These are phyloP conservation scores for Tortricodes alternella DNA, from an alignment of 2,888 invertebrate species.

Conservation along the genomic window DNA sequence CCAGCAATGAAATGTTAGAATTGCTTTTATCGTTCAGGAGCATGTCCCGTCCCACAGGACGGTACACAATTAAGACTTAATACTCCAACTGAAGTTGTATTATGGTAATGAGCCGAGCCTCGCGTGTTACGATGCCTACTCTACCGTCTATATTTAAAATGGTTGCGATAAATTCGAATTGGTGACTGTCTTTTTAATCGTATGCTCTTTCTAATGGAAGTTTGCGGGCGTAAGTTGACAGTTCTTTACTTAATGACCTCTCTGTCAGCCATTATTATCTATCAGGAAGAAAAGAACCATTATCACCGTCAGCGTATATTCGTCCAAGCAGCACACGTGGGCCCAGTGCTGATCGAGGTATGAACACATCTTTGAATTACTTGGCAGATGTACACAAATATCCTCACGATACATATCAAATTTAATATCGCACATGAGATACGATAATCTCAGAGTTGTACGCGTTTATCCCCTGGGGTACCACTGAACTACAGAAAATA, in stretches of 20 bases:
- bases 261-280: background rate
- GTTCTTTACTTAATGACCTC: background rate
- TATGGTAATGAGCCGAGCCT: conserved; percentile 75
- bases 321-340: no score
- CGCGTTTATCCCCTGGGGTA: no score
- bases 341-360: no score
- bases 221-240: background rate
- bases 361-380: no score
- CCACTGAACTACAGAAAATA: no score
- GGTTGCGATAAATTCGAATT: conserved; percentile 47
- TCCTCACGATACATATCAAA: no score
- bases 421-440: no score
- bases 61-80: conserved; percentile 80
- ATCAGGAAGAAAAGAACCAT: no score
- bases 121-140: conserved; percentile 78
- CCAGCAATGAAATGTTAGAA: conserved; percentile 63
- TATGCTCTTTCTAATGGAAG: no score
- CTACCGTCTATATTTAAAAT: conserved; percentile 59
- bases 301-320: no score
- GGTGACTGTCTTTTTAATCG: conserved; percentile 41
- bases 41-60: conserved; percentile 69
- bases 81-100: conserved; percentile 77
- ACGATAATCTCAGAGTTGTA: no score
- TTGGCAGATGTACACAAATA: no score
- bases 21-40: conserved; percentile 65